Evolutionary conservation across 2,888 invertebrate species (phyloP).

Genomic region (Biston stratarius): DNA sequence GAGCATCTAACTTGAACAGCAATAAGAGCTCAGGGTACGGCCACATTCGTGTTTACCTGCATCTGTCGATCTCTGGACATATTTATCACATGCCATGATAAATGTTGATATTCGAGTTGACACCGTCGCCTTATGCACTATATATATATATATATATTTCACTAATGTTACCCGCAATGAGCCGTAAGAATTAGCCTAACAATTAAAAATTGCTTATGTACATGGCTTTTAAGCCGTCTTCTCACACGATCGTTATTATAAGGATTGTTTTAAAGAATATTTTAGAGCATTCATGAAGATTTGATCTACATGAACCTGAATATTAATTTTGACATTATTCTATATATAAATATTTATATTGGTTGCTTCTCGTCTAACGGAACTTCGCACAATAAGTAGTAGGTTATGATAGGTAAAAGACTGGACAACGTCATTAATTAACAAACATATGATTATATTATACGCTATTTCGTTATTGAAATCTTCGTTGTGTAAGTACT

Average conservation of each 20-base stretch:
- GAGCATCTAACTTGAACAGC: too few species aligned
- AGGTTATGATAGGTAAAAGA: neutral
- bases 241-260: neutral
- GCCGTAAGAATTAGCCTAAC: neutral
- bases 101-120: too few species aligned
- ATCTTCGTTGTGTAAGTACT: neutral
- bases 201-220: neutral
- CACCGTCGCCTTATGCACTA: too few species aligned
- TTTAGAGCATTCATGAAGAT: neutral
- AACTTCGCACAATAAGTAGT: slow-evolving; percentile 3
- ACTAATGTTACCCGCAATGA: neutral
- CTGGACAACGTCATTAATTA: neutral
- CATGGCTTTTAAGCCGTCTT: neutral
- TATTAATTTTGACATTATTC: slow-evolving; percentile 8
- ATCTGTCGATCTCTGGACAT: too few species aligned
- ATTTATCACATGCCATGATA: too few species aligned
- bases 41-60: too few species aligned
- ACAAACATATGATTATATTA: neutral
- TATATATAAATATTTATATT: slow-evolving; percentile 3
- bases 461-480: neutral
- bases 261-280: neutral
- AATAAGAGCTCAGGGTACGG: too few species aligned
- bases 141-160: too few species aligned
- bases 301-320: slow-evolving; percentile 1
- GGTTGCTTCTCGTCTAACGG: neutral